Base-by-base conservation (phyloP, 2,113 vertebrate species). In the Tauraco erythrolophus region DNA sequence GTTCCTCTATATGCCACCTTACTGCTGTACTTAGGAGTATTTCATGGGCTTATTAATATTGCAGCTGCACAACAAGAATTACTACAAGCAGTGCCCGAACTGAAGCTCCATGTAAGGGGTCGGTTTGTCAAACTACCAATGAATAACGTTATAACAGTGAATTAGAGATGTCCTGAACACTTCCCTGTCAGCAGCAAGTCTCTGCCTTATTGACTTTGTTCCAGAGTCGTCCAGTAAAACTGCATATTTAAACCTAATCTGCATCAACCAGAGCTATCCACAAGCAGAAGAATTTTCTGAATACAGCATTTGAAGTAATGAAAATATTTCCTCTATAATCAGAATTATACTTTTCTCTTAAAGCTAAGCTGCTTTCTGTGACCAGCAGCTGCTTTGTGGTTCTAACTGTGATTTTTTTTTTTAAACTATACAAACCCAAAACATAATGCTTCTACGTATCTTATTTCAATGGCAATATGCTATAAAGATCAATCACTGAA, bases 31-130 rank as follows among this genome's bases (percentile, higher is more conserved):
- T 53, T 68, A 28, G 1, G 1, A 72, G 61, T 46, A 72, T 75
- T 83, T 82, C 58, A 88, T 41, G 37, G 53, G 37, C 24, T 86
- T 84, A 93, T 56, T 90, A 79, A 75, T 17, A 69, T 19, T 88
- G 80, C 89, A 76, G 91, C 71, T 70, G 69, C 81, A 95, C 62
- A 74, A 46, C 39, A 57, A 79, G 74, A 94, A 91, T 68, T n/a
- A 11, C 66, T 61, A 33, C 14, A 93, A n/a, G 70, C 80, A 72
- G 61, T 11, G 9, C 85, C 70, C 79, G 45, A 71, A 76, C 14
- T 16, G 30, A 88, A 66, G 80, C n/a, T 79, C 33, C 19, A 12
- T 0, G 0, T 2, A 18, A 8, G 56, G 72, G 53, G 46, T 76
- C 68, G 60, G 74, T 84, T 77, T 65, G 71, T 75, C 68, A 68